A percentile compares a stretch with the other conserved stretches of the same genome.
phyloP scores from a whole-genome alignment of 1,140 invertebrate genomes.

The Aphelenchoides fujianensis region DNA sequence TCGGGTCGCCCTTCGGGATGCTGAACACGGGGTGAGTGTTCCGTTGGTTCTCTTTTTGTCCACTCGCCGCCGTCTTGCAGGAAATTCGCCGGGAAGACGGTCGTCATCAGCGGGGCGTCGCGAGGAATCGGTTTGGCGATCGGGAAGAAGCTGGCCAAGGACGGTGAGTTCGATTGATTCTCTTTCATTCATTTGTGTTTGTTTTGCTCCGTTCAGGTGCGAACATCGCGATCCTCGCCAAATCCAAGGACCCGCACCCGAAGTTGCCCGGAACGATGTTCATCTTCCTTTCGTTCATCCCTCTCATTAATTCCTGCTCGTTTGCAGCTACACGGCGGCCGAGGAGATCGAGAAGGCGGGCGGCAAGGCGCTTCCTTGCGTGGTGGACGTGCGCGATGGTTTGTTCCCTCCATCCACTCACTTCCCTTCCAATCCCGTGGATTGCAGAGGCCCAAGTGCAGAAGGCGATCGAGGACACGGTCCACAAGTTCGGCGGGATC shows the following conservation, averaged over 20 bases:
- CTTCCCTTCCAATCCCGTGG: background rate
- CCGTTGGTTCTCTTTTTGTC: too few species aligned
- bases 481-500: conserved; percentile 89
- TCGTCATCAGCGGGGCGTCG: conserved; percentile 93
- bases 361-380: conserved; percentile 82
- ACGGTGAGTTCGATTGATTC: too few species aligned
- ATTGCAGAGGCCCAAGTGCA: conserved; percentile 72
- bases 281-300: conserved; percentile 81
- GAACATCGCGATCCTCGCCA: conserved; percentile 51
- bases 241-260: conserved; percentile 70
- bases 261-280: conserved; percentile 97
- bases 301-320: conserved; percentile 34
- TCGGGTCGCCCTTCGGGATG: conserved; percentile 22
- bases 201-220: too few species aligned
- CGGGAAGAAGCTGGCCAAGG: conserved; percentile 76
- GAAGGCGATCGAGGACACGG: conserved; percentile 77
- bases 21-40: conserved; percentile 32
- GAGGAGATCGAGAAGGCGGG: conserved; percentile 79
- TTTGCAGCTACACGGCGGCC: conserved; percentile 73
- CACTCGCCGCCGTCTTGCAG: conserved; percentile 60
- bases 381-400: conserved; percentile 82
- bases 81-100: conserved; percentile 83
- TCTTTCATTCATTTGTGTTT: too few species aligned
- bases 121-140: conserved; percentile 95
- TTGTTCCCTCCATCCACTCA: background rate